Base-by-base conservation (phyloP, 2,888 invertebrate genomes). In the Enoplolaimus lenunculus region DNA sequence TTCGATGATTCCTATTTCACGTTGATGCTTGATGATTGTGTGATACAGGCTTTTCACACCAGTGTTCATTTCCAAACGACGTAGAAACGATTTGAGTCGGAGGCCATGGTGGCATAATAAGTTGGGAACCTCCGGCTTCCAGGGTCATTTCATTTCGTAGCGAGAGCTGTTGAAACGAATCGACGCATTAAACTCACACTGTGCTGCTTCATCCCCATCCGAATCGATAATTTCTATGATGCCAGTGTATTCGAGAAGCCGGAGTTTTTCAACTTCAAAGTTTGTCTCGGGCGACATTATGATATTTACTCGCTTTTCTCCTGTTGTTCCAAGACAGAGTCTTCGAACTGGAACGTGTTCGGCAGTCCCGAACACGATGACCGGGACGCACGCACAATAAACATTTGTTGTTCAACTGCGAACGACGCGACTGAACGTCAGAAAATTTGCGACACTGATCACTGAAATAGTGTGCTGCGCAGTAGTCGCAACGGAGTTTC, bases 1-100 rank as follows among this genome's bases (percentile, higher is more conserved):
- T 71, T 71, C 71, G 59, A 69, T 71, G 29, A 71, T 71, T 2
- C 69, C 69, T 34, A 34, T 31, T 13, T 70, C 29, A 2, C 34
- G 60, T 70, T 71, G 69, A 26, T 68, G 62, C 7, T 33, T 29
- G 29, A 71, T 33, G 2, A 35, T n/a, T 1, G 2, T 16, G 30
- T 62, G 30, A 34, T 64, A 68, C 26, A 29, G n/a, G 3, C 35
- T 21, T 21, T 60, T 31, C 7, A 71, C 21, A 7, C 34, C 33
- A 21, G 1, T 30, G n/a, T 71, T 35, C 26, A 34, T 2, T 29
- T 16, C 28, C 16, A 70, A n/a, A 3, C 62, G 34, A 2, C 29
- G 26, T 1, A 16, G 2, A 2, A 71, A 35, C n/a, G 33, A 34
- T 16, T 68, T 60, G 31, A 71, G 69, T 1, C 71, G 45, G 3